Base-by-base conservation (phyloP, 2,888 invertebrate species). In the Dromius quadrimaculatus region DNA sequence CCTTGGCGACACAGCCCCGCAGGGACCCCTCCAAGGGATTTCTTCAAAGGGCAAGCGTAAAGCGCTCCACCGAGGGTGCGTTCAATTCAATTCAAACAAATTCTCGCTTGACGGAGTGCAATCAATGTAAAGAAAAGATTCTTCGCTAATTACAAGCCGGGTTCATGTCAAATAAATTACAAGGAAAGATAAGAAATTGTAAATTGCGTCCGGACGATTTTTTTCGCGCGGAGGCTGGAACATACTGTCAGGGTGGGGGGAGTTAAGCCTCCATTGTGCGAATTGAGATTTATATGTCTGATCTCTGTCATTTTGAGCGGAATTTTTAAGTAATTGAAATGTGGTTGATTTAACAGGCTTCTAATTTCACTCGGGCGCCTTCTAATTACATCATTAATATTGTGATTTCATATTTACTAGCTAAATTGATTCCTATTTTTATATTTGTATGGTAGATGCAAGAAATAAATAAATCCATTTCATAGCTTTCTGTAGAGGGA, bases 61-160 rank as follows among this genome's bases (percentile, higher is more conserved):
- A 47, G 28, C 17, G 34, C 17, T n/a, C 3, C 59, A 8, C 17
- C 15, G 38, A 66, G 62, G 62, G 62, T 34, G 61, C 45, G 28
- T 47, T 70, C 62, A 70, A 70, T 70, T 61, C 70, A 68, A 68
- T 68, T 57, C 57, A 59, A 32, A 57, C 57, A 47, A 41, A 61
- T 70, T 47, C 62, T 36, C 70, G 70, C 70, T 62, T 70, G 70
- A 70, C 62, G 70, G 61, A 47, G 47, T 62, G 61, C 62, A 70
- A 70, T 70, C 70, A 70, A 70, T 61, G 70, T 59, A 45, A 59
- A 68, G 68, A 68, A 68, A 68, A 68, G 68, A 68, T 68, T 68
- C 68, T 59, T 59, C 32, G 68, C 68, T 68, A 68, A 68, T 68
- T 68, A 68, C 68, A 65, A 65, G 68, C 43, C 68, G 59, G 59